Evolutionary conservation across 1,140 invertebrate genomes (phyloP).

Genomic region (Cylas formicarius): DNA sequence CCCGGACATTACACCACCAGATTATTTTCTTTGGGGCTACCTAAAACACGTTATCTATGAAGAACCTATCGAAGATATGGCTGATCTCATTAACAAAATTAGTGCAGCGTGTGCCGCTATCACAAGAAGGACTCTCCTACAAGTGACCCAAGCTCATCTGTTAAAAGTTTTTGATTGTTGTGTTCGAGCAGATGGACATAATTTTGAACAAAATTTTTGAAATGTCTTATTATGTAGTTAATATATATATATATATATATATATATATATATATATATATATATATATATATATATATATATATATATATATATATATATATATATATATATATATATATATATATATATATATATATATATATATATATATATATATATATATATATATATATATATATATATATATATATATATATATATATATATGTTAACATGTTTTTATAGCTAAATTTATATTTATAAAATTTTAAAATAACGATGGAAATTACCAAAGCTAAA

Average conservation of each 20-base stretch:
- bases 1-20: too few relatives aligned
- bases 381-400: conserved; percentile 3
- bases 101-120: too few relatives aligned
- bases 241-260: conserved; percentile 6
- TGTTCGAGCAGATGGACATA: too few relatives aligned
- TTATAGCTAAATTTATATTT: not conserved
- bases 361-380: conserved; percentile 3
- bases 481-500: too few relatives aligned
- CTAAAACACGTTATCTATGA: too few relatives aligned
- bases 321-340: conserved; percentile 7
- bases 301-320: conserved; percentile 6
- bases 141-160: too few relatives aligned
- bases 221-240: not conserved
- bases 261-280: conserved; percentile 7
- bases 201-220: too few relatives aligned
- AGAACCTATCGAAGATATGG: too few relatives aligned
- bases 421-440: conserved; percentile 1
- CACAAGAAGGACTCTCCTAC: too few relatives aligned
- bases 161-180: too few relatives aligned
- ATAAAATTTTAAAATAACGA: not conserved
- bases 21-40: too few relatives aligned
- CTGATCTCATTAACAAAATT: too few relatives aligned
- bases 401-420: conserved; percentile 7
- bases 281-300: conserved; percentile 7
- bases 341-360: conserved; percentile 7